These are phyloP conservation scores for Cyclophora punctaria DNA, from an alignment of 2,888 invertebrate genomes.

Conservation along the genomic window DNA sequence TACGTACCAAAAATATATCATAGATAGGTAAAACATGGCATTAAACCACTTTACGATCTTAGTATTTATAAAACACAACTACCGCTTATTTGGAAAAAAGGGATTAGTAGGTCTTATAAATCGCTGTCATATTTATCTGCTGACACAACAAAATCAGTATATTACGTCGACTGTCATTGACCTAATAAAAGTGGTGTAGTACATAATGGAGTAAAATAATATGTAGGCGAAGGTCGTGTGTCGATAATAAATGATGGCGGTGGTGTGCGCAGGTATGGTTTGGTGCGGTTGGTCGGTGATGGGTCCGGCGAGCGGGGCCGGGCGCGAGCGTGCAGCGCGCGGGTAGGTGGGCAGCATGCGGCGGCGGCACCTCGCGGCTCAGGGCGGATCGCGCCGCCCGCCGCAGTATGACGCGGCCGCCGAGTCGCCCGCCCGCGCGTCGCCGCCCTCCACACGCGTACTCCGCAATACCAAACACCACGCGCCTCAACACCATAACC, in stretches of 20 bases:
- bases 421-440: conserved; percentile 48
- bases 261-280: conserved; percentile 14
- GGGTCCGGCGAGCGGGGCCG: background rate
- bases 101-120: too few relatives aligned
- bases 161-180: conserved; percentile 31
- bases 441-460: conserved; percentile 27
- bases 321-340: conserved; percentile 7
- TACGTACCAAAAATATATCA: too few relatives aligned
- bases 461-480: conserved; percentile 8
- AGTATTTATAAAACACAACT: too few relatives aligned
- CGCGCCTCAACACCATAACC: conserved; percentile 12
- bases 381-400: conserved; percentile 20
- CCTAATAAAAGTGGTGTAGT: conserved; percentile 42
- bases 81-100: too few relatives aligned
- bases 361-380: conserved; percentile 21
- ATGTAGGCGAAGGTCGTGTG: conserved; percentile 62
- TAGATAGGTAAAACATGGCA: too few relatives aligned
- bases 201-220: conserved; percentile 34
- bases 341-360: conserved; percentile 31
- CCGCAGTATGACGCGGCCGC: conserved; percentile 68
- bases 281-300: conserved; percentile 6
- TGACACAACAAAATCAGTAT: conserved; percentile 3
- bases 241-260: conserved; percentile 65
- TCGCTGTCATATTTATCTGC: background rate
- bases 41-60: too few relatives aligned